phyloP scores from a whole-genome alignment of 2,797 vertebrate genomes.

The Rhodeus uyekii region DNA sequence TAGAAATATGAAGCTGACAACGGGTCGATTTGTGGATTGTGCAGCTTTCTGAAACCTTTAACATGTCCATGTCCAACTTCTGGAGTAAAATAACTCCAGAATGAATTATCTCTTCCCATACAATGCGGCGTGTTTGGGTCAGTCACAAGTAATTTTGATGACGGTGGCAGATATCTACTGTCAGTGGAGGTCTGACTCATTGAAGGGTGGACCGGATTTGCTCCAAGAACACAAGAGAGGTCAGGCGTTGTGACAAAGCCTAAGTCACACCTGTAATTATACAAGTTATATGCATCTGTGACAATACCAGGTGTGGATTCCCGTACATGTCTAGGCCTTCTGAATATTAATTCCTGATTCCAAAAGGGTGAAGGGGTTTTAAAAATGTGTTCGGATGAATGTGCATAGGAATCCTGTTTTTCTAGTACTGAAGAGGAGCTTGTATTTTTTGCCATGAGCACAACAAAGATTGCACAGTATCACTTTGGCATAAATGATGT shows the following conservation, averaged over 20 bases:
- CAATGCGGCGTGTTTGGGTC: constrained; percentile 9
- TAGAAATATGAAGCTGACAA: constrained; percentile 32
- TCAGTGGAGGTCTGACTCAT: constrained; percentile 51
- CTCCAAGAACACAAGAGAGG: constrained; percentile 62
- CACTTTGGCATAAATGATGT: constrained; percentile 19
- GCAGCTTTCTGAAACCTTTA: constrained; percentile 30
- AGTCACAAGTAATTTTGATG: neutral
- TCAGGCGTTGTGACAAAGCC: constrained; percentile 51
- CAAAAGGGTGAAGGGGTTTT: constrained; percentile 75
- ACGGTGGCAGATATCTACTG: constrained; percentile 3
- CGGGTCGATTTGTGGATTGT: constrained; percentile 22
- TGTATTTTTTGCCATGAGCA: constrained; percentile 61
- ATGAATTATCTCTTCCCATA: constrained; percentile 20
- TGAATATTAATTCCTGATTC: constrained; percentile 59
- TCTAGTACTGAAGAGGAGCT: constrained; percentile 62
- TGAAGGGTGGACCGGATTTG: constrained; percentile 46
- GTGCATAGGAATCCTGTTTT: constrained; percentile 69
- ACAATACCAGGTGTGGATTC: constrained; percentile 43
- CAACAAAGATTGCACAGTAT: neutral
- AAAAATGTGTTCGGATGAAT: constrained; percentile 65
- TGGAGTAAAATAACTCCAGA: constrained; percentile 35
- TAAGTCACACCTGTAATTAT: constrained; percentile 36
- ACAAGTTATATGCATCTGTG: constrained; percentile 54
- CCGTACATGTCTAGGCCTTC: constrained; percentile 31
- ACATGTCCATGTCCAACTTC: constrained; percentile 28